Conservation (phyloP, 2,113 vertebrate species). For the Sinocyclocheilus rhinocerous region DNA sequence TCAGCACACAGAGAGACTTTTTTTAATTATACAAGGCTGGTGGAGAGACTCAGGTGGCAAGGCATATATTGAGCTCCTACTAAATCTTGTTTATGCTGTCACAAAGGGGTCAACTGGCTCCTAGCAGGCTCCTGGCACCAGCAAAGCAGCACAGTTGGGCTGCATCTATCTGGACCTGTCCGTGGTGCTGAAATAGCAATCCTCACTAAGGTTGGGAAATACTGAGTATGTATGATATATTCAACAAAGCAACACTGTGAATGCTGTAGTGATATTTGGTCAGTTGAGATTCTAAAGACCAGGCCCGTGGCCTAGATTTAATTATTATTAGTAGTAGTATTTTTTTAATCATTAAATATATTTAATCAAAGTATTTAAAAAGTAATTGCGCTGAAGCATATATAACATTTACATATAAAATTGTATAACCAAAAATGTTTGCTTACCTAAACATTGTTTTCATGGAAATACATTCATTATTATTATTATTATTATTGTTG, state of each 20-base stretch:
- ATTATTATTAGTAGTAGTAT: no score
- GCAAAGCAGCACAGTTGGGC: constrained; percentile 36
- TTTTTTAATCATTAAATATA: no score
- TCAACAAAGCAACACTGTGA: no score
- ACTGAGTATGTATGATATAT: background rate
- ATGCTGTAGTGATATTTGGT: no score
- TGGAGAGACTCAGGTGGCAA: constrained; percentile 43
- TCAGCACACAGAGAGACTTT: constrained; percentile 43
- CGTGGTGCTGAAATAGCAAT: constrained; percentile 29
- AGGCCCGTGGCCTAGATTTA: no score
- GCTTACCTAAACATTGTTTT: background rate
- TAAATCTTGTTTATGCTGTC: constrained; percentile 67
- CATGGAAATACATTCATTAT: background rate
- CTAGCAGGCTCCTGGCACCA: constrained; percentile 38
- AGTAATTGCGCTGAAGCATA: no score
- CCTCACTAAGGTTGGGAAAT: background rate
- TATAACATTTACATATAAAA: background rate
- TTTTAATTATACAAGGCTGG: constrained; percentile 57
- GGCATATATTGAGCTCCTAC: constrained; percentile 59
- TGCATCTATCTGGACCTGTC: constrained; percentile 1
- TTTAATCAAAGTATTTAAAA: no score
- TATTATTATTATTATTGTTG: background rate
- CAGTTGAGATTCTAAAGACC: no score
- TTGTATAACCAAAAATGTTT: background rate
- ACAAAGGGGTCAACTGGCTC: constrained; percentile 61